Conservation (phyloP, 1,140 invertebrate genomes). For the Daktulosphaira vitifoliae region DNA sequence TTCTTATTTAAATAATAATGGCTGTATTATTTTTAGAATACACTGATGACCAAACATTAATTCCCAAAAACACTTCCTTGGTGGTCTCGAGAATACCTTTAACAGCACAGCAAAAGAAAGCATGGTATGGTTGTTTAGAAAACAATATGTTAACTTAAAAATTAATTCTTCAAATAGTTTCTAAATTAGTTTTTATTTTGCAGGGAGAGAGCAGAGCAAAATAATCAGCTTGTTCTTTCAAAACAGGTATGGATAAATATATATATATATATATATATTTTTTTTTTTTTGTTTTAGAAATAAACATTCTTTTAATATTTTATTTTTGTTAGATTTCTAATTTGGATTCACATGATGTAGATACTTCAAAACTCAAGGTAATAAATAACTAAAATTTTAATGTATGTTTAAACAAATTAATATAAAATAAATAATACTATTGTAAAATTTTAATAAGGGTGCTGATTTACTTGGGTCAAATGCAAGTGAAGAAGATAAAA, state of each 20-base stretch:
- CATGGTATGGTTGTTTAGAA: conserved; percentile 45
- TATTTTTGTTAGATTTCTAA: conserved; percentile 13
- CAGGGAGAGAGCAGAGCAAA: conserved; percentile 41
- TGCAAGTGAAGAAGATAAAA: conserved; percentile 92
- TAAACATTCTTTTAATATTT: neutral
- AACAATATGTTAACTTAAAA: neutral
- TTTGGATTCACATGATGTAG: conserved; percentile 26
- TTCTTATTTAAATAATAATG: too few species aligned
- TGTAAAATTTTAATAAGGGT: conserved; percentile 40
- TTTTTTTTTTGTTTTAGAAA: too few species aligned
- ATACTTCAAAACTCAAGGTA: conserved; percentile 25
- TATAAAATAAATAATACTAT: neutral
- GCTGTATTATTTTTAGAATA: conserved; percentile 62
- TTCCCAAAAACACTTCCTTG: conserved; percentile 95
- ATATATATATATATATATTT: too few species aligned
- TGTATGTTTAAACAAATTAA: neutral
- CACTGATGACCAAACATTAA: conserved; percentile 76
- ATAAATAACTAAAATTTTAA: too few species aligned
- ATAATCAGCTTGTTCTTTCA: conserved; percentile 34
- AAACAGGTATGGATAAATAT: conserved; percentile 12
- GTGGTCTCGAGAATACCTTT: conserved; percentile 86
- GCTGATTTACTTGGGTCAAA: conserved; percentile 82
- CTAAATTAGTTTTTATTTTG: conserved; percentile 35
- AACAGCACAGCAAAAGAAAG: conserved; percentile 62
- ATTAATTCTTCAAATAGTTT: neutral